Conservation (phyloP, 1,140 invertebrate genomes). For the Drosophila hydei region DNA sequence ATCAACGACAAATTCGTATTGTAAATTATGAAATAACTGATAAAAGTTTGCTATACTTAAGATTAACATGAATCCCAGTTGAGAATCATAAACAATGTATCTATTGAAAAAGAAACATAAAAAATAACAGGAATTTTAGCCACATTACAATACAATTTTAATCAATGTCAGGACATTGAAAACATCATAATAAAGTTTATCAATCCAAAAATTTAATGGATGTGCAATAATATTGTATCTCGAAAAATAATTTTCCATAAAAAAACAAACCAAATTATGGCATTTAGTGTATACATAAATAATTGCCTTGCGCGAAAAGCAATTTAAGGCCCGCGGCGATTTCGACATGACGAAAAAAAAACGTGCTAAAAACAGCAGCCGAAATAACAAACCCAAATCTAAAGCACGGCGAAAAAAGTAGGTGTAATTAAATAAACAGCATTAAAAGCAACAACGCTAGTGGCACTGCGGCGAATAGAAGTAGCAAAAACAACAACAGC, state of each 20-base stretch:
- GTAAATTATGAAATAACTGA: slow-evolving; percentile 33
- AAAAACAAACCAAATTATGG: slow-evolving; percentile 39
- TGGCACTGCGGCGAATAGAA: slow-evolving; percentile 43
- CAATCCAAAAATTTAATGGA: slow-evolving; percentile 6
- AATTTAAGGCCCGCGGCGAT: slow-evolving; percentile 22
- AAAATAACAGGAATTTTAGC: background rate
- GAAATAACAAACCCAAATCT: slow-evolving; percentile 16
- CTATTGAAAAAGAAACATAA: no score
- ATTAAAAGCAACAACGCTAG: slow-evolving; percentile 20
- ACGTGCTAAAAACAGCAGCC: slow-evolving; percentile 31
- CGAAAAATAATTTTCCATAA: slow-evolving; percentile 25
- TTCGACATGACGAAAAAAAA: slow-evolving; percentile 64
- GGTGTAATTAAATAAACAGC: slow-evolving; percentile 65
- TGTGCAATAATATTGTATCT: slow-evolving; percentile 2
- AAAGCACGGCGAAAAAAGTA: slow-evolving; percentile 53
- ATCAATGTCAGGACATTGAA: slow-evolving; percentile 23
- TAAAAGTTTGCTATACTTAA: slow-evolving; percentile 2
- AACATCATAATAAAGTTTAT: slow-evolving; percentile 5
- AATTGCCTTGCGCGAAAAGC: slow-evolving; percentile 42
- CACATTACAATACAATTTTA: background rate
- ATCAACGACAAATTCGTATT: slow-evolving; percentile 26
- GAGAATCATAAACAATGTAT: no score
- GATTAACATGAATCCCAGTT: slow-evolving; percentile 19
- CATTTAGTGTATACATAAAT: slow-evolving; percentile 50
- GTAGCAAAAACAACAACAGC: slow-evolving; percentile 38